Evolutionary conservation across 2,888 invertebrate genomes (phyloP), one percentile per base, ranked within the genome.

Genomic region (Resseliella maxima): DNA sequence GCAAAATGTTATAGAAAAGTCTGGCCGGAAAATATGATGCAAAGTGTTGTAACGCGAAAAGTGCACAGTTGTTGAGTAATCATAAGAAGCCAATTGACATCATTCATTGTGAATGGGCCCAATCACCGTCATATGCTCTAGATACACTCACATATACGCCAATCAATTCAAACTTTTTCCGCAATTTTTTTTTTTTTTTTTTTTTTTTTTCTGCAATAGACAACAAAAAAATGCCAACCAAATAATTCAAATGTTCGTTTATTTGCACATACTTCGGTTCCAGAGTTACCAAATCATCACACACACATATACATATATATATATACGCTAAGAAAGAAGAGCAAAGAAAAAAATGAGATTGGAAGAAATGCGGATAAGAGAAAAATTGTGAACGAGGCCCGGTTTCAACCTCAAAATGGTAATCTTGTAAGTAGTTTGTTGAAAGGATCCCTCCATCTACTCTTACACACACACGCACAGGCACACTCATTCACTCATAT

Each of bases 161-260:
- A 59, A 59, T 59, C 59, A 59, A 24, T 59, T 59, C 59, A 59
- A 59, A 50, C 46, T 50, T 50, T n/a, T n/a, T n/a, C n/a, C n/a
- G n/a, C n/a, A n/a, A n/a, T n/a, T n/a, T n/a, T n/a, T n/a, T n/a
- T n/a, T n/a, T n/a, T n/a, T n/a, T n/a, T n/a, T n/a, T n/a, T n/a
- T n/a, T n/a, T n/a, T n/a, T n/a, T n/a, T 50, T 41, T 50, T 50
- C 46, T 18, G 46, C 46, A 50, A 50, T 50, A 50, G 46, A 15
- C 15, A 50, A 18, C 8, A 50, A 50, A 18, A 50, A 24, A 50
- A 50, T 50, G n/a, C n/a, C n/a, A 21, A 50, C 50, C 15, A 2
- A n/a, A 59, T 59, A 59, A 59, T 59, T 59, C 24, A n/a, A 59
- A 59, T 24, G 10, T 18, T 24, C 59, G 59, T 59, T 59, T 59